A percentile compares a stretch with the other conserved stretches of the same genome.
These are phyloP conservation scores for Oscheius sp. DNA, from an alignment of 2,888 invertebrate genomes.

Conservation along the genomic window DNA sequence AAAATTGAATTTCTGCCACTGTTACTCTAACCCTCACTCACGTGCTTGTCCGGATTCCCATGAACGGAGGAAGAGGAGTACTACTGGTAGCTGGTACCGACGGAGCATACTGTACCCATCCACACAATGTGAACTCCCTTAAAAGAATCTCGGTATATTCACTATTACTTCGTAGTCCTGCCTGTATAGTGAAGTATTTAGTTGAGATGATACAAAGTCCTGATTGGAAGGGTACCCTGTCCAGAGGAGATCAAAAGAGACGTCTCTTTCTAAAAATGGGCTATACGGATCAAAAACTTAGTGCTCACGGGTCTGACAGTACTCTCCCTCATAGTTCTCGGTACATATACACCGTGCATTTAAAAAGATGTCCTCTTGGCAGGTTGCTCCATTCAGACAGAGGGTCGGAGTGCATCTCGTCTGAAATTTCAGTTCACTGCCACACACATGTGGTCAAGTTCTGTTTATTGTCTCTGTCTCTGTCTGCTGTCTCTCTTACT, in stretches of 20 bases:
- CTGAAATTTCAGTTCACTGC: conserved; percentile 8
- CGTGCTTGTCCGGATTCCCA: conserved; percentile 20
- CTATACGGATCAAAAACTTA: neutral
- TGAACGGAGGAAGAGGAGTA: conserved; percentile 25
- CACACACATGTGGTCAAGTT: no score
- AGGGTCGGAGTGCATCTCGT: neutral
- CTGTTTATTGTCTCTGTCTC: conserved; percentile 6
- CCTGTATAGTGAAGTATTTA: conserved; percentile 32
- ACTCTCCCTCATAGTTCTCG: conserved; percentile 13
- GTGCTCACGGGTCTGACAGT: conserved; percentile 14
- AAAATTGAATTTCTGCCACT: neutral
- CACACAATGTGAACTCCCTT: conserved; percentile 37
- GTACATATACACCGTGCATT: conserved; percentile 17
- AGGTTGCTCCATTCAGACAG: conserved; percentile 24
- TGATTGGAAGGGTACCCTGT: conserved; percentile 24
- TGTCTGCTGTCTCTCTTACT: conserved; percentile 3
- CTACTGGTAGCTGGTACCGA: neutral
- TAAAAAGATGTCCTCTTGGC: conserved; percentile 1
- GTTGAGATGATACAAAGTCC: conserved; percentile 14
- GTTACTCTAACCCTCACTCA: neutral
- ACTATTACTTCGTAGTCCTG: neutral
- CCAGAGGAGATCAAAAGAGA: conserved; percentile 33
- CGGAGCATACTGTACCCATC: conserved; percentile 35
- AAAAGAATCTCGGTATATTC: neutral
- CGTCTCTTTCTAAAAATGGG: conserved; percentile 5